Base-by-base conservation (phyloP, 2,888 invertebrate species). In the Trichogramma evanescens region DNA sequence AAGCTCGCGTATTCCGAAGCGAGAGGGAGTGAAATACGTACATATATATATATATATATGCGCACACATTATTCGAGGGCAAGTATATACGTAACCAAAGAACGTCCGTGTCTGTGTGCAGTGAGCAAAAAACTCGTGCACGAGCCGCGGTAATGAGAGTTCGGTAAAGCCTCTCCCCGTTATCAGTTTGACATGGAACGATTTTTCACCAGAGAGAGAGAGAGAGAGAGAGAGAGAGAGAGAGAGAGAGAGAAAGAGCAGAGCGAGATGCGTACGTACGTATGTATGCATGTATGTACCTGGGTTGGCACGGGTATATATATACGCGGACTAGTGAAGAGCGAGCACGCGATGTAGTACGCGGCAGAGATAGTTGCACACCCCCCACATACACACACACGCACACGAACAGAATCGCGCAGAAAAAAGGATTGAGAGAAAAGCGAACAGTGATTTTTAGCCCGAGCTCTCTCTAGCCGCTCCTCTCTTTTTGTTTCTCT, bases 141-240 rank as follows among this genome's bases (percentile, higher is more conserved):
- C 66, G 6, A 50, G 61, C 65, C 68, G 69, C 69, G 71, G 73
- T 77, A 77, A 77, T 77, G 76, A 77, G 76, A 77, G 77, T 76
- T 77, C 77, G 74, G 77, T 77, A 77, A 75, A 77, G 74, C 75
- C 26, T 26, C 26, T 26, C 26, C 71, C 71, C 68, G 74, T 76
- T 75, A 77, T 74, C 71, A 74, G 72, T 72, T 75, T 74, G 72
- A 73, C 73, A 73, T 71, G 72, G 70, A 72, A 69, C 71, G 69
- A 70, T 70, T 69, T 71, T 71, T 71, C 68, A 70, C 62, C 57
- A 62, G 57, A 45, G 42, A 10, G 50, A 51, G 50, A 8, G 13
- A 50, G 56, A 43, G 45, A 26, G 46, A 43, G 45, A 26, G 46
- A 62, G 57, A 45, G 42, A 10, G 50, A 51, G 50, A 8, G 13